phyloP scores from a whole-genome alignment of 2,888 invertebrate genomes.

The Erebia palarica region DNA sequence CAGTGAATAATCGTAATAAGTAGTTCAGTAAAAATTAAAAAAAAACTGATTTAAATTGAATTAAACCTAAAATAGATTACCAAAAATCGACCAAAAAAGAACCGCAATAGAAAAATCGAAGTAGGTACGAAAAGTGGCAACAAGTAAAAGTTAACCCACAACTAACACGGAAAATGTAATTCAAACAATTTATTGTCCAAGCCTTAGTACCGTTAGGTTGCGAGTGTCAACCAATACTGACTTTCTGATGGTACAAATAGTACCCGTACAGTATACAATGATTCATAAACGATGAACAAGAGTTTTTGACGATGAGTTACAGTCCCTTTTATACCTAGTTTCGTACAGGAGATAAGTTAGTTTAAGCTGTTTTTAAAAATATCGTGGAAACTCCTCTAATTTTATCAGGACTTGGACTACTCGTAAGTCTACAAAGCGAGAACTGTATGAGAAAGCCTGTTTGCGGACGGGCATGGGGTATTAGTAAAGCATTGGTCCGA shows the following conservation, averaged over 20 bases:
- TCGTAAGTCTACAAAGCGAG: too few relatives aligned
- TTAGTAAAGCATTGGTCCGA: too few relatives aligned
- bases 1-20: neutral
- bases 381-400: too few relatives aligned
- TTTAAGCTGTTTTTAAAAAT: too few relatives aligned
- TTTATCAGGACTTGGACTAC: too few relatives aligned
- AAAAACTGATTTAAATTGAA: neutral
- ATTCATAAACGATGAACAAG: neutral
- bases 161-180: slow-evolving; percentile 15
- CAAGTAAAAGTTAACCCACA: slow-evolving; percentile 10
- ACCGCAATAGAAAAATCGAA: slow-evolving; percentile 1
- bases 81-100: neutral
- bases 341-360: neutral
- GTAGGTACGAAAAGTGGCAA: neutral
- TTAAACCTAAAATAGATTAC: neutral
- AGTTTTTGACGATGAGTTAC: neutral
- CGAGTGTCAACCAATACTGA: slow-evolving; percentile 33
- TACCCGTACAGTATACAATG: neutral
- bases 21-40: neutral
- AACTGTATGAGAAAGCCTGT: too few relatives aligned
- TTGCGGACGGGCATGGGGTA: too few relatives aligned
- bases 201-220: slow-evolving; percentile 27
- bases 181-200: slow-evolving; percentile 16
- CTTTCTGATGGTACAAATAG: slow-evolving; percentile 12
- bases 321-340: neutral